These are phyloP conservation scores for Psettodes erumei DNA, from an alignment of 2,113 vertebrate genomes.

Conservation along the genomic window DNA sequence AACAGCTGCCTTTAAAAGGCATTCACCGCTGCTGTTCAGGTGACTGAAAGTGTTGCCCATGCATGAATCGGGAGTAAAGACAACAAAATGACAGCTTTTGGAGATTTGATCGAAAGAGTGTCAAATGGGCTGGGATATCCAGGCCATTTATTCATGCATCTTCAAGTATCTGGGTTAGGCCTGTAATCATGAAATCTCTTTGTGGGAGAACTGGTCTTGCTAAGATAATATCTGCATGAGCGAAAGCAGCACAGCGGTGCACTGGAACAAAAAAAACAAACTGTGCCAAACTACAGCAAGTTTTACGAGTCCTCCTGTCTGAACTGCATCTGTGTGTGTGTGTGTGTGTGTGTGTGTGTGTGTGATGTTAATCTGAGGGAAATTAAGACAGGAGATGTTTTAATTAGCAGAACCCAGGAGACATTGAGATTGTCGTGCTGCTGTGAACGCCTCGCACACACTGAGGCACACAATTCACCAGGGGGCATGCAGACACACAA, in stretches of 20 bases:
- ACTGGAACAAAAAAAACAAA: slow-evolving; percentile 26
- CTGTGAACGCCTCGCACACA: slow-evolving; percentile 8
- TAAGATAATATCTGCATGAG: slow-evolving; percentile 43
- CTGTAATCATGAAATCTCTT: slow-evolving; percentile 72
- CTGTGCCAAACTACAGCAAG: slow-evolving; percentile 30
- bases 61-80: slow-evolving; percentile 13
- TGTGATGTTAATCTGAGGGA: slow-evolving; percentile 45
- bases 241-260: slow-evolving; percentile 9
- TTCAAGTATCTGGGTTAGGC: slow-evolving; percentile 63
- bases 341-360: slow-evolving; percentile 23
- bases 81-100: slow-evolving; percentile 56
- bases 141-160: slow-evolving; percentile 31
- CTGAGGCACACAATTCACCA: slow-evolving; percentile 15
- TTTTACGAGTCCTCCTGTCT: slow-evolving; percentile 11
- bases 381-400: slow-evolving; percentile 61
- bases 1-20: slow-evolving; percentile 51
- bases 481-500: neutral
- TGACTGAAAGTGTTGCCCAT: neutral
- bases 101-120: slow-evolving; percentile 35
- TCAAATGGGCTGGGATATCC: slow-evolving; percentile 48
- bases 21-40: too few relatives aligned
- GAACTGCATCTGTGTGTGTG: slow-evolving; percentile 16
- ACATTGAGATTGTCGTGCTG: slow-evolving; percentile 5
- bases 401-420: slow-evolving; percentile 53
- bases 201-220: slow-evolving; percentile 38